These are phyloP conservation scores for Ahaetulla prasina DNA, from an alignment of 2,113 vertebrate species.

Conservation along the genomic window DNA sequence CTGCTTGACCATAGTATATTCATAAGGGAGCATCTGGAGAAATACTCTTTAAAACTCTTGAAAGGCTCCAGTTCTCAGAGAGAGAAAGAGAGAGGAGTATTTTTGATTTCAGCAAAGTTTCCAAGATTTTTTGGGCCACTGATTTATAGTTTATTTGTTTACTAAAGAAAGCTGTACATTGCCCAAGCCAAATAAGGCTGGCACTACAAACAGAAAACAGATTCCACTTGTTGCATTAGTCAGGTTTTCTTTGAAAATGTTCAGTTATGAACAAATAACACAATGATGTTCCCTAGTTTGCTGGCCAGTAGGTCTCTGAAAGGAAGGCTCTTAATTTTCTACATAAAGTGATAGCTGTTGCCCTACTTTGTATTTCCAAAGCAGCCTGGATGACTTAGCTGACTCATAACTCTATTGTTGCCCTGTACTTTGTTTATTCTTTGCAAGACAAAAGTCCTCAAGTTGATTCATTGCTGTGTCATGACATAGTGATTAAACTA, in stretches of 20 bases:
- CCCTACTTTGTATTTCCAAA: neutral
- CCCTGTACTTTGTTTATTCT: neutral
- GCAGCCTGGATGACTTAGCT: neutral
- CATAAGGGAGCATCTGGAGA: slow-evolving; percentile 50
- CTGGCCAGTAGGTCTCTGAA: slow-evolving; percentile 39
- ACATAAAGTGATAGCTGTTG: neutral
- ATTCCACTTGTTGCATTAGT: slow-evolving; percentile 59
- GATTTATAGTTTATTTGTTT: slow-evolving; percentile 66
- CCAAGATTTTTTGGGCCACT: slow-evolving; percentile 63
- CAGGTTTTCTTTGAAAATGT: slow-evolving; percentile 62
- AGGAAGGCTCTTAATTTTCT: slow-evolving; percentile 10
- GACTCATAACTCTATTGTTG: neutral
- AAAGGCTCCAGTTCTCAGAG: slow-evolving; percentile 14
- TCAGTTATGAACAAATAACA: slow-evolving; percentile 30
- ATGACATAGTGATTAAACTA: neutral
- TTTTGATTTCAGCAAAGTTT: slow-evolving; percentile 54
- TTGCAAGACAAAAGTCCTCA: neutral
- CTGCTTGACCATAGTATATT: slow-evolving; percentile 33
- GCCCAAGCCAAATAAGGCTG: slow-evolving; percentile 64
- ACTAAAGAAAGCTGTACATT: slow-evolving; percentile 66
- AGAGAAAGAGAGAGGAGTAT: slow-evolving; percentile 29
- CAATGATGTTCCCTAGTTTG: slow-evolving; percentile 39
- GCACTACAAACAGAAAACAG: slow-evolving; percentile 67
- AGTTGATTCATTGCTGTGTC: neutral
- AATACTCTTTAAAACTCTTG: slow-evolving; percentile 39